Base-by-base conservation (phyloP, 1,140 invertebrate species). In the Cydia splendana region DNA sequence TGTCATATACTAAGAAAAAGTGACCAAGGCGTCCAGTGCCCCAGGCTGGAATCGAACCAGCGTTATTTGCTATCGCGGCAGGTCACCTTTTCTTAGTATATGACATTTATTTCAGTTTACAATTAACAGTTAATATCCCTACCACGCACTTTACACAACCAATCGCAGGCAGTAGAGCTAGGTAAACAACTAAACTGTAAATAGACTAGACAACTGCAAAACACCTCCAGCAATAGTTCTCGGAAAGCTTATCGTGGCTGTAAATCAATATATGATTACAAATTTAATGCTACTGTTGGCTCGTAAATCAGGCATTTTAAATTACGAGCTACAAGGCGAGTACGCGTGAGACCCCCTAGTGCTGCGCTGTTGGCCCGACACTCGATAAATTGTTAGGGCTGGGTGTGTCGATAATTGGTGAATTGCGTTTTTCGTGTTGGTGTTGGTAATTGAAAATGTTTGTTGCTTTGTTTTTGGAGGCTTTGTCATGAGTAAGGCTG, bases 221-320 rank as follows among this genome's bases (percentile, higher is more conserved):
- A 87, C 88, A 57, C 5, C 87, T 13, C 10, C 48, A 7, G 78
- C 83, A 77, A 73, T 77, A 78, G 82, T 92, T 92, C 90, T 78
- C 75, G 79, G 90, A 92, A 92, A 87, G 82, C 87, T 89, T 93
- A 93, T 93, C 91, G 89, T 74, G 65, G 85, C 86, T 90, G 89
- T 93, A 93, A 93, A 93, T 93, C 91, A 93, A 93, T 91, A 93
- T 93, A 91, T 91, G 91, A 93, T 93, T 93, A 93, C 91, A 93
- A 93, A 93, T 93, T 93, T 93, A 93, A 91, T 93, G 91, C 91
- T 93, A 93, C 91, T 88, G 91, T 93, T 91, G 89, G 82, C 84
- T 86, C 88, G 91, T 93, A 93, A 93, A 93, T 91, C 91, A 90
- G 85, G 77, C 82, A 88, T 91, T 91, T 90, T 91, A 90, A 91